phyloP scores from a whole-genome alignment of 2,888 invertebrate genomes.

The Erebia ligea region DNA sequence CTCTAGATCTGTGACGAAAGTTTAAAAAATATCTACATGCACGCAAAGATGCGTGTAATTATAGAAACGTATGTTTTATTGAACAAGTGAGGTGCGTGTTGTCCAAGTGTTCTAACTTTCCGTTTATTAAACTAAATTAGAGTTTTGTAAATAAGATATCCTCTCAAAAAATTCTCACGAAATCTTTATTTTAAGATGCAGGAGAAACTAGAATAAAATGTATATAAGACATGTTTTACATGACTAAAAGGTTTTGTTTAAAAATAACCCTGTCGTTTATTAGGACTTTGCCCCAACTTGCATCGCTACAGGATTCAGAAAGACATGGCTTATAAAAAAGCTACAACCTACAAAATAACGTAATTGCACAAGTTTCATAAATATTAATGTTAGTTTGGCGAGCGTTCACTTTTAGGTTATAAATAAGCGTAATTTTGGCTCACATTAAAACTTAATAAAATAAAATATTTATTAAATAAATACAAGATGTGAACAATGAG shows the following conservation, averaged over 20 bases:
- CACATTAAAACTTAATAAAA: constrained; percentile 2
- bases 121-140: neutral
- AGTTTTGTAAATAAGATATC: too few species aligned
- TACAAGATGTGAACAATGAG: neutral
- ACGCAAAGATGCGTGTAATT: neutral
- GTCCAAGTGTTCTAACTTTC: neutral
- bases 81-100: constrained; percentile 5
- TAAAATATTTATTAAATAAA: neutral
- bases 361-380: neutral
- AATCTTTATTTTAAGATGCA: too few species aligned
- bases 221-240: too few species aligned
- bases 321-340: neutral
- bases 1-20: neutral
- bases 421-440: constrained; percentile 25
- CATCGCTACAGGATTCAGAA: neutral
- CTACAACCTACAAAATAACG: neutral
- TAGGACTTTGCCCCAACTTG: neutral
- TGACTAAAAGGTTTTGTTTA: too few species aligned
- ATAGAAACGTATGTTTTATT: neutral
- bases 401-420: neutral
- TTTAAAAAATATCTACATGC: neutral
- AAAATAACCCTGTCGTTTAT: too few species aligned
- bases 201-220: too few species aligned
- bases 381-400: constrained; percentile 12
- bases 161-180: too few species aligned